Conservation (phyloP, 1,140 invertebrate species). For the Listronotus oregonensis region DNA sequence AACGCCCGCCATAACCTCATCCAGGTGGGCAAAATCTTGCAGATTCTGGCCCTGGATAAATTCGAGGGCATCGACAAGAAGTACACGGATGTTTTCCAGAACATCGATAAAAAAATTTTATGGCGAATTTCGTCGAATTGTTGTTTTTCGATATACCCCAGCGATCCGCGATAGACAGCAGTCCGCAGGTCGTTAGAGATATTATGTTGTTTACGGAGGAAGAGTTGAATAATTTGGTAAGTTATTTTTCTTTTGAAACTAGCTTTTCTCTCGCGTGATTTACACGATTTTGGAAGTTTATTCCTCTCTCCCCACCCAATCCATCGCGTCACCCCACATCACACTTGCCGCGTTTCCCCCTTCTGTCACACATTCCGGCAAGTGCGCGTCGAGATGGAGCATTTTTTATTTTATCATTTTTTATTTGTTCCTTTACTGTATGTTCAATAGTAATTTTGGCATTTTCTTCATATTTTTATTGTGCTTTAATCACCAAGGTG, state of each 20-base stretch:
- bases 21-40: slow-evolving; percentile 88
- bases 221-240: slow-evolving; percentile 69
- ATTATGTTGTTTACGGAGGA: slow-evolving; percentile 71
- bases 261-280: background rate
- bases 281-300: too few relatives aligned
- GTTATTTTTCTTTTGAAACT: slow-evolving; percentile 49
- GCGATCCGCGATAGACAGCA: slow-evolving; percentile 62
- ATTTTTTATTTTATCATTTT: too few relatives aligned
- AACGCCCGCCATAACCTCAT: slow-evolving; percentile 92
- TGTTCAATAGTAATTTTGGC: too few relatives aligned
- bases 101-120: slow-evolving; percentile 76
- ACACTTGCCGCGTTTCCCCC: too few relatives aligned
- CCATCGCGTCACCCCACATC: too few relatives aligned
- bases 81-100: slow-evolving; percentile 73
- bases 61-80: slow-evolving; percentile 78
- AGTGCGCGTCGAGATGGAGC: too few relatives aligned
- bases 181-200: slow-evolving; percentile 65
- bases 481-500: too few relatives aligned
- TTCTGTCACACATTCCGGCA: too few relatives aligned
- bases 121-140: slow-evolving; percentile 74
- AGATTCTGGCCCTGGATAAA: slow-evolving; percentile 84
- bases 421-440: too few relatives aligned
- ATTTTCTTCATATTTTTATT: too few relatives aligned
- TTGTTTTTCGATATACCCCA: slow-evolving; percentile 68
- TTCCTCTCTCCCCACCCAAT: too few relatives aligned